Percentiles rank a stretch among this genome's conserved stretches.
phyloP scores from a whole-genome alignment of 1,140 invertebrate genomes.

The Meloidogyne floridensis region DNA sequence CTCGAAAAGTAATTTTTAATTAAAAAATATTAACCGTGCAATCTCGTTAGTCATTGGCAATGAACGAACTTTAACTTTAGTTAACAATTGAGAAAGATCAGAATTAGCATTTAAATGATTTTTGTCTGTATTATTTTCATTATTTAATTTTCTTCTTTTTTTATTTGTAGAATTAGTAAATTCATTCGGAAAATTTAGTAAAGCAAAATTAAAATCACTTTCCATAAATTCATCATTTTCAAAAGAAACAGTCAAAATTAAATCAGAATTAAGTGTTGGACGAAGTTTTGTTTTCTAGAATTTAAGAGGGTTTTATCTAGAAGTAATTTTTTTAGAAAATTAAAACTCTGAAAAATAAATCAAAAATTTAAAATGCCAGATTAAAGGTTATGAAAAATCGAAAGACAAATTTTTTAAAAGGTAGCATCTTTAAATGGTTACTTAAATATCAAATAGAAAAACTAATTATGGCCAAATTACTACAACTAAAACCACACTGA shows the following conservation, averaged over 20 bases:
- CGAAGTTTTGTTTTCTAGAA: slow-evolving; percentile 52
- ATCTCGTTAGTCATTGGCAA: slow-evolving; percentile 39
- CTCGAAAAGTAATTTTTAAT: neutral
- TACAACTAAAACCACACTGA: too few species aligned
- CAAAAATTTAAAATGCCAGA: too few species aligned
- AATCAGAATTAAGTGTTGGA: slow-evolving; percentile 56
- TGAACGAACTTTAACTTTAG: slow-evolving; percentile 49
- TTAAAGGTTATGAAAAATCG: too few species aligned
- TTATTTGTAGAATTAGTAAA: slow-evolving; percentile 32
- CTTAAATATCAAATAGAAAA: too few species aligned
- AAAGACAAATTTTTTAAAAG: too few species aligned
- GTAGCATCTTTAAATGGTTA: too few species aligned
- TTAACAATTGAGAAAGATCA: slow-evolving; percentile 29
- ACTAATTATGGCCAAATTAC: too few species aligned
- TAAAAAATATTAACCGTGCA: slow-evolving; percentile 37
- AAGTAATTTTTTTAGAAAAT: too few species aligned
- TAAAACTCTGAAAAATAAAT: too few species aligned
- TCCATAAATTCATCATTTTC: slow-evolving; percentile 58
- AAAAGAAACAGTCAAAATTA: slow-evolving; percentile 58
- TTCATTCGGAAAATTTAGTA: slow-evolving; percentile 50
- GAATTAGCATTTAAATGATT: neutral
- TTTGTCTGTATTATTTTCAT: neutral
- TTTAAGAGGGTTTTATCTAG: too few species aligned
- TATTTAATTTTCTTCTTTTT: slow-evolving; percentile 28
- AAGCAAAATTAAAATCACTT: slow-evolving; percentile 48